phyloP scores from a whole-genome alignment of 2,113 vertebrate genomes.

The Coracopsis vasa region DNA sequence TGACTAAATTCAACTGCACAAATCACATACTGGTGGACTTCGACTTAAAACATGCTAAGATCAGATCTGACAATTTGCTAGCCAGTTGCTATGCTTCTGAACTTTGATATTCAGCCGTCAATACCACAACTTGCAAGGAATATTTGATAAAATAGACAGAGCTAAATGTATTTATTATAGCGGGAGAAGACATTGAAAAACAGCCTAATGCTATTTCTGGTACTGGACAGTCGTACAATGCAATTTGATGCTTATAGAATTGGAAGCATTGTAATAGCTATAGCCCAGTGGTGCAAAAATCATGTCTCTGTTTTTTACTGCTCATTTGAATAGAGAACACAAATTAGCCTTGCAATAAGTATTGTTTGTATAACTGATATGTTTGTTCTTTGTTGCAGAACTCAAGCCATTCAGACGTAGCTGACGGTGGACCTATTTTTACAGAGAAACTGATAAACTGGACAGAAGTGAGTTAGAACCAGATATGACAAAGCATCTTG shows the following conservation, averaged over 20 bases:
- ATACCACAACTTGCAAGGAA: not conserved
- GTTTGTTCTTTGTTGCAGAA: constrained; percentile 61
- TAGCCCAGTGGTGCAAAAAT: not conserved
- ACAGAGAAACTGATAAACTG: constrained; percentile 19
- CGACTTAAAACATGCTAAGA: not conserved
- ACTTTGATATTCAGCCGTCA: not conserved
- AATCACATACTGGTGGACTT: not conserved
- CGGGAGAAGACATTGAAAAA: not conserved
- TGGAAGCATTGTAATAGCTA: not conserved
- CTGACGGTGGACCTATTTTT: constrained; percentile 47
- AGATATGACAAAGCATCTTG: not conserved
- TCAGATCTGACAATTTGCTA: not conserved
- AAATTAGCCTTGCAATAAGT: not conserved
- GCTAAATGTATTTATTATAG: not conserved
- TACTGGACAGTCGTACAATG: not conserved
- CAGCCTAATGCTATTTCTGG: not conserved
- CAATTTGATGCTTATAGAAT: not conserved
- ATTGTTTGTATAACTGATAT: not conserved
- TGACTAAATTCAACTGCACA: not conserved
- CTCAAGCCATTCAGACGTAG: constrained; percentile 47
- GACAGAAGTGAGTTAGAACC: constrained; percentile 68
- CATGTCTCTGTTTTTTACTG: not conserved
- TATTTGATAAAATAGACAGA: not conserved
- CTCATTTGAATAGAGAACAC: not conserved
- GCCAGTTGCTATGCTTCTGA: not conserved